Evolutionary conservation across 2,797 vertebrate genomes (phyloP).

Genomic region (Falco peregrinus): DNA sequence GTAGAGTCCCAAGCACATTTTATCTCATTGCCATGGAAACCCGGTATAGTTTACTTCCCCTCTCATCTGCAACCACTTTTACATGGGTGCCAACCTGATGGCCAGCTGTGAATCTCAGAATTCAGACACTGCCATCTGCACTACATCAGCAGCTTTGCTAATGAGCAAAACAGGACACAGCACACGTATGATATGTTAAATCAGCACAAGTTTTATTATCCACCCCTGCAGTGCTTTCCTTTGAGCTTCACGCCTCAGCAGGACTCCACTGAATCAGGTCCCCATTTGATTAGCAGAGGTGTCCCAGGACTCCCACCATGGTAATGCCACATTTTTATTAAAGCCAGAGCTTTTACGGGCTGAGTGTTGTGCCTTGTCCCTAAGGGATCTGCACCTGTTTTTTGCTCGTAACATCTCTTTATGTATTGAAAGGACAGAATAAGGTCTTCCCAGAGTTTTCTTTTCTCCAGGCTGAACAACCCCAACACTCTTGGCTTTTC

Average conservation of each 20-base stretch:
- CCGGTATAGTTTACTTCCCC: not conserved
- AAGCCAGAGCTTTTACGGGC: not conserved
- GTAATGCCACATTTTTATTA: not conserved
- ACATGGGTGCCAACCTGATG: not conserved
- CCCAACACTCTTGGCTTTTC: no score
- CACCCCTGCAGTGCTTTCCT: not conserved
- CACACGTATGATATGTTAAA: not conserved
- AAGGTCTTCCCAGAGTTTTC: not conserved
- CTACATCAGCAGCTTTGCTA: not conserved
- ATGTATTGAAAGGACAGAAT: not conserved
- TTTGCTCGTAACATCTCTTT: not conserved
- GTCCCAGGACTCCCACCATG: not conserved
- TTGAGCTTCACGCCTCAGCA: not conserved
- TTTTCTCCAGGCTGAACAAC: no score
- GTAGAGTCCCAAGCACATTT: not conserved
- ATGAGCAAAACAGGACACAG: not conserved
- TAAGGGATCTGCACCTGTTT: not conserved
- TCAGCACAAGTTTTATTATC: not conserved
- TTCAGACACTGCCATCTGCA: not conserved
- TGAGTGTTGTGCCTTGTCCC: not conserved
- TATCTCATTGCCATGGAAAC: not conserved
- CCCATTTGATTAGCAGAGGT: not conserved
- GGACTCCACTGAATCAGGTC: not conserved
- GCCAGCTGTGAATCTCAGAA: not conserved
- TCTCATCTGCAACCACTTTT: not conserved